A percentile compares a stretch with the other conserved stretches of the same genome.
Evolutionary conservation across 2,888 invertebrate species (phyloP).

Genomic region (Ryuthela nishihirai): DNA sequence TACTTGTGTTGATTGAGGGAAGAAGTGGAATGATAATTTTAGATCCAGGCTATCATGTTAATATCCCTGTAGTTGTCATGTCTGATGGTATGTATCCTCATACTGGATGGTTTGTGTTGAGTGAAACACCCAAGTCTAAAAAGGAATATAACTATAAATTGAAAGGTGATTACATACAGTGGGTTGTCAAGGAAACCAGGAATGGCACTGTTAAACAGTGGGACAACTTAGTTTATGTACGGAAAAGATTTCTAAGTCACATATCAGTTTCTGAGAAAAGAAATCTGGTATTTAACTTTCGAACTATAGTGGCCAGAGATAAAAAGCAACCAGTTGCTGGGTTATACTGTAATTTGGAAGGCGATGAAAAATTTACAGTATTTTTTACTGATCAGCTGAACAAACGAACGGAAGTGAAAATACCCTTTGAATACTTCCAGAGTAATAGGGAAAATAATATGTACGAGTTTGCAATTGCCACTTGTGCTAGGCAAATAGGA

Average conservation of each 20-base stretch:
- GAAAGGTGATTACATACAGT: slow-evolving; percentile 70
- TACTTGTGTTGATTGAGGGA: slow-evolving; percentile 68
- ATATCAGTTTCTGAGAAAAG: slow-evolving; percentile 83
- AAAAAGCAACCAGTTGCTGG: slow-evolving; percentile 80
- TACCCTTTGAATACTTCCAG: slow-evolving; percentile 66
- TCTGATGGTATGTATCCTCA: slow-evolving; percentile 77
- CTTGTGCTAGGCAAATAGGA: slow-evolving; percentile 70
- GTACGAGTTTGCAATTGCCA: slow-evolving; percentile 53
- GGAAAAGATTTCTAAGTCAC: slow-evolving; percentile 58
- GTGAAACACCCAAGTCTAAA: slow-evolving; percentile 67
- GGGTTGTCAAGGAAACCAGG: slow-evolving; percentile 72
- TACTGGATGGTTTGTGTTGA: slow-evolving; percentile 63
- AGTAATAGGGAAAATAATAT: slow-evolving; percentile 43
- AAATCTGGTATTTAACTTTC: slow-evolving; percentile 77
- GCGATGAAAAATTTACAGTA: slow-evolving; percentile 60
- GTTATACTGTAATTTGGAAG: slow-evolving; percentile 73
- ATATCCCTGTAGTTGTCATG: slow-evolving; percentile 81
- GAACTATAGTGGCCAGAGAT: slow-evolving; percentile 68
- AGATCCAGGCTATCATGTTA: slow-evolving; percentile 88
- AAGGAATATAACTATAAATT: slow-evolving; percentile 81
- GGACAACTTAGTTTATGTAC: slow-evolving; percentile 70
- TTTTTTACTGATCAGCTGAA: slow-evolving; percentile 68
- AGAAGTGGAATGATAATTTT: slow-evolving; percentile 73
- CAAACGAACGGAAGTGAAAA: slow-evolving; percentile 64
- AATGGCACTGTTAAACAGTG: slow-evolving; percentile 45